Percentiles rank a stretch among this genome's conserved stretches.
These are phyloP conservation scores for Onychostoma macrolepis DNA, from an alignment of 2,113 vertebrate genomes.

Conservation along the genomic window DNA sequence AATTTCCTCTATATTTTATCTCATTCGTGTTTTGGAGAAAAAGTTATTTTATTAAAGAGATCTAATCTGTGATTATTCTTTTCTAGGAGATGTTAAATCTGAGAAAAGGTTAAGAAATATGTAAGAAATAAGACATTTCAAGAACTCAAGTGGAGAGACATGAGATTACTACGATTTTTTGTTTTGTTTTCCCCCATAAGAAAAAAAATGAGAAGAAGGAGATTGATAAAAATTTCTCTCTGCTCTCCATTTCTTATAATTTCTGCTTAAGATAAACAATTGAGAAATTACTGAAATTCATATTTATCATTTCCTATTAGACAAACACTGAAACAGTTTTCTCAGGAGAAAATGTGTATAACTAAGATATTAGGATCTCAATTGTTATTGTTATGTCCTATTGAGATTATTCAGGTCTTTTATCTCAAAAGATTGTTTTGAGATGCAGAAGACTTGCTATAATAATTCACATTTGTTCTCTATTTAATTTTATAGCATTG, in stretches of 20 bases:
- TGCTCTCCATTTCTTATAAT: not conserved
- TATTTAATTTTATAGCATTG: not conserved
- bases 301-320: not conserved
- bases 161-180: not conserved
- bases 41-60: not conserved
- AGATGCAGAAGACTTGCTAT: not conserved
- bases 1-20: not conserved
- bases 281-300: not conserved
- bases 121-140: too few relatives aligned
- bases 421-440: not conserved
- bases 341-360: too few relatives aligned
- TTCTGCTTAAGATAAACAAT: not conserved
- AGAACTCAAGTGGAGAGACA: not conserved
- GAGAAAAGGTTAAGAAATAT: not conserved
- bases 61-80: not conserved
- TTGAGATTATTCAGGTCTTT: not conserved
- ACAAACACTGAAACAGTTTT: too few relatives aligned
- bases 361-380: not conserved
- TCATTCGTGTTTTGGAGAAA: not conserved
- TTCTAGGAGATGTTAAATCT: not conserved
- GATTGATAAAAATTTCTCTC: not conserved
- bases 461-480: not conserved
- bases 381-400: not conserved
- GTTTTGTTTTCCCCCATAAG: not conserved
- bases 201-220: not conserved